These are phyloP conservation scores for Tachuris rubrigastra DNA, from an alignment of 2,113 vertebrate genomes.

Conservation along the genomic window DNA sequence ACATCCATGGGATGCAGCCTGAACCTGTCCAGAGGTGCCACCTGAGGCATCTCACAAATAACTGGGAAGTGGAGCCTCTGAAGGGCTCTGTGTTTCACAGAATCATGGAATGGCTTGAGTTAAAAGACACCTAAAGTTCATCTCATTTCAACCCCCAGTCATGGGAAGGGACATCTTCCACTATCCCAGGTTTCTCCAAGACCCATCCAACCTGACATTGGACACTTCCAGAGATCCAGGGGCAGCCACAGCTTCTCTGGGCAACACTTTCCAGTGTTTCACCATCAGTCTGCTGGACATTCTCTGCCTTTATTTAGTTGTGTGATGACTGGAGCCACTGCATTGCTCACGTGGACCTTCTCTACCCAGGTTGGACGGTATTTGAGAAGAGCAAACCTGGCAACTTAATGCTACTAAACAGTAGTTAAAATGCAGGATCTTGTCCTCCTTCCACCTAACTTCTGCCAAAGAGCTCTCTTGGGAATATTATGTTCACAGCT, in stretches of 20 bases:
- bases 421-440: background rate
- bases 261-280: background rate
- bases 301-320: background rate
- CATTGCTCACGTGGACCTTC: background rate
- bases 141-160: accelerated
- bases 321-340: background rate
- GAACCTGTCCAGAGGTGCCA: background rate
- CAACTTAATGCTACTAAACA: background rate
- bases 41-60: background rate
- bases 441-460: background rate
- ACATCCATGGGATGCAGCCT: background rate
- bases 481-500: conserved; percentile 27
- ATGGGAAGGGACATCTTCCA: background rate
- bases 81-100: background rate
- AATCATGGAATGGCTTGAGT: background rate
- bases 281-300: background rate
- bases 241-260: background rate
- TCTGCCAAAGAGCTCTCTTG: conserved; percentile 39
- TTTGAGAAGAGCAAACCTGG: background rate
- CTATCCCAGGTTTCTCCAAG: background rate
- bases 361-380: background rate
- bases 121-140: background rate
- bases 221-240: background rate
- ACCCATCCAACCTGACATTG: background rate
- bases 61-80: background rate